Base-by-base conservation (phyloP, 2,113 vertebrate genomes). In the Cervus canadensis region DNA sequence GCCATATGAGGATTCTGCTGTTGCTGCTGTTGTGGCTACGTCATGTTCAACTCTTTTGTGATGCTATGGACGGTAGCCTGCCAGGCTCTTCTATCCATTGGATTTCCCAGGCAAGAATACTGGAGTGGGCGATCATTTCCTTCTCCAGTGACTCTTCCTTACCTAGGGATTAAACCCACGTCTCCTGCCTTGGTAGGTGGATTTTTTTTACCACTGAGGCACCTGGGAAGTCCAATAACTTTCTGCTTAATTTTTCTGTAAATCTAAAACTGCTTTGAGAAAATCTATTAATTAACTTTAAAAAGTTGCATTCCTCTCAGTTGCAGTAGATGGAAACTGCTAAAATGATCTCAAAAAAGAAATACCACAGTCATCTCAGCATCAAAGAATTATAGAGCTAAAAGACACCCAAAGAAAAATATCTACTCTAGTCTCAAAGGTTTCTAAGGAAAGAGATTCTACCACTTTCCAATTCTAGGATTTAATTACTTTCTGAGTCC, bases 251-350 rank as follows among this genome's bases (percentile, higher is more conserved):
- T 25, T 76, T 90, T 96, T 87, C 54, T 84, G 25, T 84, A 52
- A 91, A 56, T 26, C 30, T 97, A 95, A 91, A 94, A 84, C 36
- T 95, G 3, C 40, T 86, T 28, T 86, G 54, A 89, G 64, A 96
- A 56, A 79, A 50, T 36, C 7, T 67, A 57, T 76, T 85, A 59
- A 76, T 90, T 89, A 48, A 59, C 28, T 93, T 59, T 67, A 12
- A 88, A 90, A 88, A 76, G 16, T 28, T n/a, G 25, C 1, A 45
- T 90, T 89, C 93, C 67, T 84, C 54, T 76, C 21, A 78, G 89
- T 82, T 50, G 25, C 36, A 56, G 2, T 86, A 88, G 48, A 85
- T 56, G 11, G 3, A 87, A 62, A 84, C 6, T 92, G 3, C 5
- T 78, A n/a, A 94, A 85, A n/a, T 50, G 15, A 52, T 62, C 25